Evolutionary conservation across 2,113 vertebrate species (phyloP).

Genomic region (Muntiacus muntjak): DNA sequence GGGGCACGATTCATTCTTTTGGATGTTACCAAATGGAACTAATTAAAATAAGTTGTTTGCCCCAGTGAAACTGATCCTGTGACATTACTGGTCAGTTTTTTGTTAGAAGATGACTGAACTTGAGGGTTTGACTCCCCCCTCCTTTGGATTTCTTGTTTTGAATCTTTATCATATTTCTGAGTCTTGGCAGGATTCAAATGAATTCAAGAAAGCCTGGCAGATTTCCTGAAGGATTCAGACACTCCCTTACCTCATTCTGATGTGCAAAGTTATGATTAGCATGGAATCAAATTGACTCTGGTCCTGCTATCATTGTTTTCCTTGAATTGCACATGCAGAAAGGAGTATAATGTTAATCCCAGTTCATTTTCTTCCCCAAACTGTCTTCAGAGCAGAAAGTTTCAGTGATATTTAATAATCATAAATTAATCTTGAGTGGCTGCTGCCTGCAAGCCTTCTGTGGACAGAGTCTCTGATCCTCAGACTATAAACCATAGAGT

Average conservation of each 20-base stretch:
- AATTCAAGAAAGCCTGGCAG: background rate
- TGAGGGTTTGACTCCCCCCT: accelerated
- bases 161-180: background rate
- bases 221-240: background rate
- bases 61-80: background rate
- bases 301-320: background rate
- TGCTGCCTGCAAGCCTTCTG: background rate
- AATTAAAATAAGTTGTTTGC: background rate
- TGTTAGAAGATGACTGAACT: background rate
- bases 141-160: background rate
- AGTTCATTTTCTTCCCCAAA: background rate
- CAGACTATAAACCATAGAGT: background rate
- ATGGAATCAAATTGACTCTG: background rate
- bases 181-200: background rate
- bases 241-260: background rate
- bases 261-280: background rate
- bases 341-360: background rate
- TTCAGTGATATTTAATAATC: background rate
- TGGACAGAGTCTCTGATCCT: background rate
- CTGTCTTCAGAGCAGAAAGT: background rate
- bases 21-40: background rate
- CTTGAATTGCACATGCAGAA: background rate
- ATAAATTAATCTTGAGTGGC: background rate
- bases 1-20: background rate
- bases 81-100: background rate